Base-by-base conservation (phyloP, 2,888 invertebrate species). In the Actias luna region DNA sequence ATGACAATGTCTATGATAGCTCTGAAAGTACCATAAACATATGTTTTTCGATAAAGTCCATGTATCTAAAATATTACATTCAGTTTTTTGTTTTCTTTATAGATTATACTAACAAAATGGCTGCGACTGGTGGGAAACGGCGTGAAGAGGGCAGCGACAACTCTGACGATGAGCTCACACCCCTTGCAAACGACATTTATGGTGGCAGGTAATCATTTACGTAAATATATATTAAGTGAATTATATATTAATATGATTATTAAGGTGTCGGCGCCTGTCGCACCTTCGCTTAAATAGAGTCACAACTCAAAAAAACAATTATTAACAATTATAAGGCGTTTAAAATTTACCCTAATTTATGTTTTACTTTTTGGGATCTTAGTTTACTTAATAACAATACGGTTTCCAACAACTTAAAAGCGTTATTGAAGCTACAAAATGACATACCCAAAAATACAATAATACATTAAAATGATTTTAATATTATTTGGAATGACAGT, bases 91-190 rank as follows among this genome's bases (percentile, higher is more conserved):
- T 60, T 63, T 14, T 18, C 12, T 33, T 89, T 77, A 70, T 83
- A 88, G 81, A 68, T 66, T 64, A 61, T 76, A 71, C 70, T 64
- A 65, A 18, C 69, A 87, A 69, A 59, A 95, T 95, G 95, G 94
- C 95, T 86, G 94, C 96, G 87, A 93, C 95, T 78, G 95, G 94
- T 76, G 95, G 94, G 87, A 95, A 95, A 87, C 94, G 94, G 77
- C 93, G 95, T 73, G 94, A 93, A 64, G 95, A 94, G 78, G 94
- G 92, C 72, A 95, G 96, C 85, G 95, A 96, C 85, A 96, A 97
- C 88, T 96, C 97, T 46, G 97, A 97, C 87, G 98, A 98, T 80
- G 97, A 98, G 89, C 96, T 96, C 78, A 95, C 96, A 69, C 98
- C 98, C 69, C 94, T 97, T 79, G 96, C 96, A 69, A 96, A 96